Evolutionary conservation across 2,888 invertebrate genomes (phyloP), one percentile per base, ranked within the genome.

Genomic region (Agrochola macilenta): DNA sequence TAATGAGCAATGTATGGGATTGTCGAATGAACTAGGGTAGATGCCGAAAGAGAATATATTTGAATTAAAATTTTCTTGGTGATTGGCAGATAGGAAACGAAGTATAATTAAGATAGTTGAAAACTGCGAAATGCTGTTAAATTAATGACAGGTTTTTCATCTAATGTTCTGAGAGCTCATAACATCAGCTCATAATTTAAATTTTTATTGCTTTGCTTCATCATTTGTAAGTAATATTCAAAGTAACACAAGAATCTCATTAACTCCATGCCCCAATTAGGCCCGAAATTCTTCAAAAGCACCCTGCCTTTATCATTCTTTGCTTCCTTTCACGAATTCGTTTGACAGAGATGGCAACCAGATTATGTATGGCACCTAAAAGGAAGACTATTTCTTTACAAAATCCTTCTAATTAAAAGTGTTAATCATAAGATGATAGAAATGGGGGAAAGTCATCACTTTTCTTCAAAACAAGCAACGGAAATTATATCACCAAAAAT

Each of bases 221-320:
- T 35, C 49, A 54, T 70, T 74, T 35, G 57, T 52, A 68, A 0
- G 57, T 46, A 61, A 66, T 49, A 52, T 68, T 70, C 61, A 81
- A 68, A 81, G 83, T 43, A 70, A 52, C 30, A 78, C 14, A 49
- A 43, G 57, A 70, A 83, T 84, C 84, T 83, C 80, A 83, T 79
- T 83, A 71, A 71, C 72, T 68, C 14, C n/a, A 23, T 52, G 80
- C 52, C 20, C 80, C 73, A 81, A 81, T 81, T 84, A 84, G 52
- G 80, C 9, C 26, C 26, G 17, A 66, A 68, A 52, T 52, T 65
- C 26, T 60, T 69, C 69, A 74, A 74, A 84, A 74, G 60, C 49
- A 52, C 43, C 52, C 20, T 43, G 57, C 60, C 35, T 74, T 74
- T 74, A 39, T 64, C 46, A 65, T 60, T 65, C 43, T 35, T 73